Evolutionary conservation across 2,797 vertebrate genomes (phyloP).

Genomic region (Cossypha heuglini): DNA sequence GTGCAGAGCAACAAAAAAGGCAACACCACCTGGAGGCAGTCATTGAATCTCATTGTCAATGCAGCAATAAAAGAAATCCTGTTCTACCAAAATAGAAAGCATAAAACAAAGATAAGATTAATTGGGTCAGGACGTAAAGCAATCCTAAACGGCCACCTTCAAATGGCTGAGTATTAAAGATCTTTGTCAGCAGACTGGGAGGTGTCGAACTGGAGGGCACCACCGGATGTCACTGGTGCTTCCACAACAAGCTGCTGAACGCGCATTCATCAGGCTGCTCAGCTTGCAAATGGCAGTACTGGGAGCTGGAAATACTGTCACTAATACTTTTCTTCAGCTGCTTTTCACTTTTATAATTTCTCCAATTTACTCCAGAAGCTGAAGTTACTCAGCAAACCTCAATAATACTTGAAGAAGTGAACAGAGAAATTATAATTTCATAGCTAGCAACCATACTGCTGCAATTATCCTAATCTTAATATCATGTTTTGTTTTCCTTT

Average conservation of each 20-base stretch:
- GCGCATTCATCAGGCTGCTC: neutral
- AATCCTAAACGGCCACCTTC: neutral
- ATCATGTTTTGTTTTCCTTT: neutral
- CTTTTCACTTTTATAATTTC: neutral
- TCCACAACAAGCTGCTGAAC: neutral
- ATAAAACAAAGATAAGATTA: neutral
- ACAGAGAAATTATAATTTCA: neutral
- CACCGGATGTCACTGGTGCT: neutral
- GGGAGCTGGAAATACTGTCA: neutral
- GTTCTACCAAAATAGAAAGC: slow-evolving; percentile 9
- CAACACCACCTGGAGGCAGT: slow-evolving; percentile 13
- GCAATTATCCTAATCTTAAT: neutral
- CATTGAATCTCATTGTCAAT: neutral
- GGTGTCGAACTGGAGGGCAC: neutral
- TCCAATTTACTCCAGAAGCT: neutral
- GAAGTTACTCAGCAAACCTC: neutral
- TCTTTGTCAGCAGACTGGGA: neutral
- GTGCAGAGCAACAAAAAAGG: neutral
- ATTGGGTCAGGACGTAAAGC: neutral
- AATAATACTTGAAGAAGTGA: neutral
- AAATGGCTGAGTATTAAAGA: neutral
- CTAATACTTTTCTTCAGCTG: neutral
- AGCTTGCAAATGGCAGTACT: neutral
- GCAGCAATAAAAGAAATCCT: slow-evolving; percentile 4
- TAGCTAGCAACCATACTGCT: neutral